Evolutionary conservation across 2,888 invertebrate species (phyloP).

Genomic region (Amblyjoppa proteus): DNA sequence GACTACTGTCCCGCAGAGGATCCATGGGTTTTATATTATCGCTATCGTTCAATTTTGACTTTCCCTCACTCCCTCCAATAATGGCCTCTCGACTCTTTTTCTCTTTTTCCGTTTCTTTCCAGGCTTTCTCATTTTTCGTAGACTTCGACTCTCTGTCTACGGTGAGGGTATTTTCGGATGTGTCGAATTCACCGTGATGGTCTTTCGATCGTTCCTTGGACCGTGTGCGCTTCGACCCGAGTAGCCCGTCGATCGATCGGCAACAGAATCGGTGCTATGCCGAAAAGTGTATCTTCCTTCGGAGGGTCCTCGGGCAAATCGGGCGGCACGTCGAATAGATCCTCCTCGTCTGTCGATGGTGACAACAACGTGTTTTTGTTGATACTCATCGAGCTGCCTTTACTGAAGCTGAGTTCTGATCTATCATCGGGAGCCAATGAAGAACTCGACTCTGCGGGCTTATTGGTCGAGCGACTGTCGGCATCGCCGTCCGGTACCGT

Average conservation of each 20-base stretch:
- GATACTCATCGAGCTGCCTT: constrained; percentile 79
- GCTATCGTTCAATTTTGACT: background rate
- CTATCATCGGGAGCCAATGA: constrained; percentile 76
- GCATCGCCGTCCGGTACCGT: constrained; percentile 55
- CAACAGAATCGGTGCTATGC: constrained; percentile 82
- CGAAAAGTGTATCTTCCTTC: constrained; percentile 82
- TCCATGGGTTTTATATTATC: constrained; percentile 70
- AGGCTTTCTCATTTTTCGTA: background rate
- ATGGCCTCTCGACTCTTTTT: constrained; percentile 9
- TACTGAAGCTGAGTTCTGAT: constrained; percentile 81
- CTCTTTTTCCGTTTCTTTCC: constrained; percentile 27
- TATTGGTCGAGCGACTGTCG: constrained; percentile 47
- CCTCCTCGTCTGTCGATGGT: constrained; percentile 85
- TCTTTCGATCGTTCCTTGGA: constrained; percentile 12
- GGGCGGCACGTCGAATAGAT: constrained; percentile 84
- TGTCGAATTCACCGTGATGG: background rate
- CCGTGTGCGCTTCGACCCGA: constrained; percentile 10
- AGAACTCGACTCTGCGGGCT: constrained; percentile 45
- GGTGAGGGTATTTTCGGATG: background rate
- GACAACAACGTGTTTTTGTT: constrained; percentile 83
- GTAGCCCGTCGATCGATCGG: constrained; percentile 73
- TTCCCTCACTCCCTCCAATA: constrained; percentile 6
- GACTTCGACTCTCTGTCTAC: constrained; percentile 43
- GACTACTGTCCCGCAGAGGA: constrained; percentile 79
- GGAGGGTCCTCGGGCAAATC: constrained; percentile 83